Base-by-base conservation (phyloP, 1,140 invertebrate species). In the Delia radicum region DNA sequence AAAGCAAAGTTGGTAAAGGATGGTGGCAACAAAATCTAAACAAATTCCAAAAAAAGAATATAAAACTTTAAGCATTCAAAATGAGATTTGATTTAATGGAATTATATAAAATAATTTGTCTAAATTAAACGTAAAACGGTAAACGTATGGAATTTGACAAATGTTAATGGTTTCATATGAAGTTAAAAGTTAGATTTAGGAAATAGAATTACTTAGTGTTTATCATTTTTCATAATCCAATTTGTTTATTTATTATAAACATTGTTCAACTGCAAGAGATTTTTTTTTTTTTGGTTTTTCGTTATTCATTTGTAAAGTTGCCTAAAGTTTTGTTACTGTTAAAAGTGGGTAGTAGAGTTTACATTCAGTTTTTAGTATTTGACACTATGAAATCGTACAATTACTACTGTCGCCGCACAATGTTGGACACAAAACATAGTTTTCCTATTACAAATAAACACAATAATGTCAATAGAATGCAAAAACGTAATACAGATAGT, bases 371-470 rank as follows among this genome's bases (percentile, higher is more conserved):
- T 24, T 33, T 33, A 8, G 15, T 29, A 29, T 31, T 24, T 69
- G 24, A 21, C 5, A 18, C 71, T 78, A 78, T 63, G 67, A 76
- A 31, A 78, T 76, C 65, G 29, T 73, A 76, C 75, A 78, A 62
- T 76, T 72, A 72, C 61, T 76, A 75, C 61, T 76, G 61, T 74
- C 37, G 18, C 73, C 77, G 61, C 77, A 76, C 71, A 62, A 75
- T 18, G 77, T 55, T 78, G 77, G 67, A 65, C 77, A 78, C 48
- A 76, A 31, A 62, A 62, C 69, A 73, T 75, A 75, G 24, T 37
- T 65, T 48, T 77, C 74, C 74, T 75, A 63, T 73, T 46, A 24
- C 62, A 69, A 77, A 69, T 46, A 69, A 69, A 75, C 18, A 73
- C 28, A 73, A 61, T 27, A 24, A 55, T 12, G 72, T 26, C 48